These are phyloP conservation scores for Trididemnum clinides DNA, from an alignment of 23 tunicate species.

Conservation along the genomic window DNA sequence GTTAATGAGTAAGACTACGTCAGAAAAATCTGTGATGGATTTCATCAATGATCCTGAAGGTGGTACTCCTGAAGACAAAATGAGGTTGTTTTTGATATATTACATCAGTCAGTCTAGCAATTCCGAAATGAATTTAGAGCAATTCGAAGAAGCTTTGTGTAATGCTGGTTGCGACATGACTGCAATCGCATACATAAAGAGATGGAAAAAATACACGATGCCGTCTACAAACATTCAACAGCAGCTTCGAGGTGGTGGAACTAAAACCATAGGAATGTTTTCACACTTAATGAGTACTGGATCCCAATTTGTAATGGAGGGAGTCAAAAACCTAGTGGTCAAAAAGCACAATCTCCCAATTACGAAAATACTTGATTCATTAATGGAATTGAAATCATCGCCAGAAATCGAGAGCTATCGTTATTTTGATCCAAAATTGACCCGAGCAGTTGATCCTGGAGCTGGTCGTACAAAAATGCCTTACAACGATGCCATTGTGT, in stretches of 20 bases:
- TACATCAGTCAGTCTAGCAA: slow-evolving; percentile 57
- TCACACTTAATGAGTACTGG: slow-evolving; percentile 95
- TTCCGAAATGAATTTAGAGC: slow-evolving; percentile 55
- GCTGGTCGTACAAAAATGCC: slow-evolving; percentile 78
- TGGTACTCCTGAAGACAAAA: slow-evolving; percentile 70
- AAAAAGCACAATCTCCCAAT: slow-evolving; percentile 92
- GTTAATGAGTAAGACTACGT: slow-evolving; percentile 69
- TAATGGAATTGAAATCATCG: slow-evolving; percentile 80
- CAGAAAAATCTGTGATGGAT: slow-evolving; percentile 78
- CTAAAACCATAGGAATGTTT: slow-evolving; percentile 92
- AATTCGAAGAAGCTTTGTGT: slow-evolving; percentile 68
- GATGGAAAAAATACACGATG: slow-evolving; percentile 89
- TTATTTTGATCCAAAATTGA: slow-evolving; percentile 93
- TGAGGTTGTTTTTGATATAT: slow-evolving; percentile 81
- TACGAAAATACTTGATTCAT: slow-evolving; percentile 74
- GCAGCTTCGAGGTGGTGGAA: slow-evolving; percentile 83
- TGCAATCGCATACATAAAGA: slow-evolving; percentile 74
- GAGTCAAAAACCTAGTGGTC: slow-evolving; percentile 90
- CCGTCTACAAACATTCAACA: slow-evolving; percentile 45
- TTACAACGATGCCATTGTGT: slow-evolving; percentile 90
- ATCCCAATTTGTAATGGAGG: slow-evolving; percentile 97
- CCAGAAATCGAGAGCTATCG: slow-evolving; percentile 83
- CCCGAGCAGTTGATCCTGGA: slow-evolving; percentile 53
- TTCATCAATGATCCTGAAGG: slow-evolving; percentile 71
- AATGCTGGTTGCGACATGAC: slow-evolving; percentile 74